Base-by-base conservation (phyloP, 2,888 invertebrate species). In the Leucophenga montana region DNA sequence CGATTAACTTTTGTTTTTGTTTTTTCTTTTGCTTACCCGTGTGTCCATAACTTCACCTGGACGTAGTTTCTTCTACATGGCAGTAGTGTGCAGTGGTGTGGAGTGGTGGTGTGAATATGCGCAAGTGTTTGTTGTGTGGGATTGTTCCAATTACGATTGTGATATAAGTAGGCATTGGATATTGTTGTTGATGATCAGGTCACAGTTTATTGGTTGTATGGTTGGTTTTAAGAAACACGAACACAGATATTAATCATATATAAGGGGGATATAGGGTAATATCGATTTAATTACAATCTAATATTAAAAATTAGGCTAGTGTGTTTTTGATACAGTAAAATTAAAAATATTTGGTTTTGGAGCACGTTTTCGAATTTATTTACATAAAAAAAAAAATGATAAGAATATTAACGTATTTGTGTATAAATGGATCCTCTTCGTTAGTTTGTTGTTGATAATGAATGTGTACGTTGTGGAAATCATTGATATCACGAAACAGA, bases 31-130 rank as follows among this genome's bases (percentile, higher is more conserved):
- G 75, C 90, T 95, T 95, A 97, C 96, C 96, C 95, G 95, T 92
- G 94, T 95, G 90, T 96, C 96, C 91, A 95, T 90, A 90, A 97
- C 94, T 93, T 96, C 96, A 90, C 96, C 96, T 85, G 96, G 96
- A 87, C 96, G 95, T 90, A 96, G 95, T 93, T 95, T 86, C 83
- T 87, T 84, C 85, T 86, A 74, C 39, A 67, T 22, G 73, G 71
- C 53, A 67, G 33, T 18, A n/a, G 33, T 50, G 14, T 22, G 57
- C 14, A 69, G 71, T 75, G 73, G 71, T 56, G 68, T 75, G 69
- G 66, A 70, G 65, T 67, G 22, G 74, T 67, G 71, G 73, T 72
- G 59, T 68, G 64, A 69, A 75, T 68, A 69, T 73, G 61, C 78
- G 76, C 71, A 71, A 70, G 66, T 70, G 62, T 69, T 54, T 70